Conservation (phyloP, 1,140 invertebrate genomes). For the Hyposmocoma kahamanoa region DNA sequence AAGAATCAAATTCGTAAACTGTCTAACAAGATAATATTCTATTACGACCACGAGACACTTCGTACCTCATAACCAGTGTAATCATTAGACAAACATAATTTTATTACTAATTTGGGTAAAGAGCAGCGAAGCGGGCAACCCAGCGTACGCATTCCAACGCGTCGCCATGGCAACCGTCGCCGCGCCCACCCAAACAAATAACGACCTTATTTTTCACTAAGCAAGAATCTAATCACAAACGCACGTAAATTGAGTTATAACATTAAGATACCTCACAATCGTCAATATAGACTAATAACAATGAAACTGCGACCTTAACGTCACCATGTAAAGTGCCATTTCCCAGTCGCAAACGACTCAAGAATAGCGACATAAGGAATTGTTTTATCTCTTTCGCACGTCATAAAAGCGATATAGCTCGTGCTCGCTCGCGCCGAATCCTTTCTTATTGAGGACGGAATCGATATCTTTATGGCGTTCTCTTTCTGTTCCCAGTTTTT, state of each 20-base stretch:
- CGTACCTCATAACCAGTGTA: too few species aligned
- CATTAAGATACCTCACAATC: slow-evolving; percentile 50
- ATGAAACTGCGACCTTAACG: slow-evolving; percentile 67
- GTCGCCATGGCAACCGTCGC: slow-evolving; percentile 57
- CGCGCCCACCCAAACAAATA: slow-evolving; percentile 34
- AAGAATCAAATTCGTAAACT: too few species aligned
- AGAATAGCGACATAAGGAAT: slow-evolving; percentile 71
- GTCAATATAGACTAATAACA: slow-evolving; percentile 57
- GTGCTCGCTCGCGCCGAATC: slow-evolving; percentile 46
- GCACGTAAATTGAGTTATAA: slow-evolving; percentile 63
- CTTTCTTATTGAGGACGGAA: slow-evolving; percentile 57
- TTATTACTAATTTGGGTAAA: slow-evolving; percentile 47
- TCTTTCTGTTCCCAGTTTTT: slow-evolving; percentile 61
- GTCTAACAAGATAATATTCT: too few species aligned
- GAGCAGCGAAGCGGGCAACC: slow-evolving; percentile 44
- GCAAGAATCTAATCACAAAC: slow-evolving; percentile 41
- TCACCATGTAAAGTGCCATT: slow-evolving; percentile 55
- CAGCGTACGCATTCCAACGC: slow-evolving; percentile 52
- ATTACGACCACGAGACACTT: too few species aligned
- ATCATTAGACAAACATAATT: slow-evolving; percentile 15
- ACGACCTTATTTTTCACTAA: slow-evolving; percentile 37
- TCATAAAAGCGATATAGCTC: slow-evolving; percentile 59
- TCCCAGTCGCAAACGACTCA: slow-evolving; percentile 53
- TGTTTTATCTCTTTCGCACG: slow-evolving; percentile 70
- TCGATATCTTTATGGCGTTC: slow-evolving; percentile 57